Base-by-base conservation (phyloP, 2,113 vertebrate species). In the Osmerus mordax region DNA sequence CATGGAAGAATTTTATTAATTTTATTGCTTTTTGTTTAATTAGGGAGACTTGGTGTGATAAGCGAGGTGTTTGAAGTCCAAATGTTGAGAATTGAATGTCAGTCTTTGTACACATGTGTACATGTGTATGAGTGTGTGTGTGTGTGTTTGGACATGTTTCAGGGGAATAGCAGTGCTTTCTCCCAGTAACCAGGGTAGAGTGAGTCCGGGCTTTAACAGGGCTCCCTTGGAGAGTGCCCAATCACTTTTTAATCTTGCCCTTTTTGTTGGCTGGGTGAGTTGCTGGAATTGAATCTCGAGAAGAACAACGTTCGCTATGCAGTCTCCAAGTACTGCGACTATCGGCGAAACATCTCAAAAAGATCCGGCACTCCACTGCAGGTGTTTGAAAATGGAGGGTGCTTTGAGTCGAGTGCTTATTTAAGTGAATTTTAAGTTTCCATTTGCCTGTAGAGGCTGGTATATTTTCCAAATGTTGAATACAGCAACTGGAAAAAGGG, bases 211-310 rank as follows among this genome's bases (percentile, higher is more conserved):
- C 52, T 54, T 65, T 36, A 28, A 28, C 62, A 73, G 60, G 65
- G 80, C 51, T n/a, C 54, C 69, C 71, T 79, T 47, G 15, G 61
- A 78, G 74, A 76, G 61, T 14, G 11, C 53, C 65, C 28, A 64
- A 60, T 62, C 16, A 21, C 47, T 71, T 82, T 86, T 79, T 80
- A 76, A 84, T 86, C 80, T 79, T 12, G 47, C 75, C 76, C 23
- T 70, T 77, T 80, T 52, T 0, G 4, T 63, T 0, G 9, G 66
- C 76, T 13, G 60, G 23, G 56, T 59, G 67, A 80, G 78, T 81
- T 74, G 16, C 21, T 23, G 60, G 25, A 25, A 29, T 62, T 28
- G 1, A 62, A 62, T 29, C 28, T 13, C 9, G 13, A 62, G 23
- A 62, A 62, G 19, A 62, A 23, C 23, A 23, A 29, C 29, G 25